A percentile compares a stretch with the other conserved stretches of the same genome.
These are phyloP conservation scores for Panagrolaimus sp. DNA, from an alignment of 1,140 invertebrate genomes.

Conservation along the genomic window DNA sequence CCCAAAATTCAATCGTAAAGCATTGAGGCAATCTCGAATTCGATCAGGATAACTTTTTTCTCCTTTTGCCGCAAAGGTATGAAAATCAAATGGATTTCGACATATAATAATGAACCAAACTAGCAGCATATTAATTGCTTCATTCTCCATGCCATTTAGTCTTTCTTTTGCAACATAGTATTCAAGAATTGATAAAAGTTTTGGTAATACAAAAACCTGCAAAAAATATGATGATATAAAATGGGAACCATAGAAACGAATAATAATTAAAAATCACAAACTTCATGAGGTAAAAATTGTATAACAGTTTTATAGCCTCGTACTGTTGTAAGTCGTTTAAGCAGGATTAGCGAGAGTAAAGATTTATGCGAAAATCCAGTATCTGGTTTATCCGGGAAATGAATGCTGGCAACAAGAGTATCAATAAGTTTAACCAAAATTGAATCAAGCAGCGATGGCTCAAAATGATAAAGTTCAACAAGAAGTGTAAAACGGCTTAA, in stretches of 20 bases:
- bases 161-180: neutral
- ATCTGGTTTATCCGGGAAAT: neutral
- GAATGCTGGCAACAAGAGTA: neutral
- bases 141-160: constrained; percentile 1
- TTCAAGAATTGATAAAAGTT: constrained; percentile 7
- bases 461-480: neutral
- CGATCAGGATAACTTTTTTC: neutral
- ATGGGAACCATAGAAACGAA: too few species aligned
- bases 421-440: neutral
- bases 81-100: constrained; percentile 50
- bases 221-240: neutral
- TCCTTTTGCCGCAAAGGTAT: neutral
- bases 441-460: neutral
- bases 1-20: neutral
- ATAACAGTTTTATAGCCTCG: constrained; percentile 10
- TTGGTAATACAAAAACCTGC: constrained; percentile 13
- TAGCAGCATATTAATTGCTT: constrained; percentile 28
- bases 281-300: constrained; percentile 15
- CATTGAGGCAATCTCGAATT: constrained; percentile 8
- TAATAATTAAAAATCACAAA: neutral
- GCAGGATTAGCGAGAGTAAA: neutral
- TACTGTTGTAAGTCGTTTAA: neutral
- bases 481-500: constrained; percentile 1
- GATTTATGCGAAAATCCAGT: neutral
- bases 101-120: constrained; percentile 44